Percentiles rank a stretch among this genome's conserved stretches.
Conservation (phyloP, 2,113 vertebrate species). For the Rhinogobius similis region DNA sequence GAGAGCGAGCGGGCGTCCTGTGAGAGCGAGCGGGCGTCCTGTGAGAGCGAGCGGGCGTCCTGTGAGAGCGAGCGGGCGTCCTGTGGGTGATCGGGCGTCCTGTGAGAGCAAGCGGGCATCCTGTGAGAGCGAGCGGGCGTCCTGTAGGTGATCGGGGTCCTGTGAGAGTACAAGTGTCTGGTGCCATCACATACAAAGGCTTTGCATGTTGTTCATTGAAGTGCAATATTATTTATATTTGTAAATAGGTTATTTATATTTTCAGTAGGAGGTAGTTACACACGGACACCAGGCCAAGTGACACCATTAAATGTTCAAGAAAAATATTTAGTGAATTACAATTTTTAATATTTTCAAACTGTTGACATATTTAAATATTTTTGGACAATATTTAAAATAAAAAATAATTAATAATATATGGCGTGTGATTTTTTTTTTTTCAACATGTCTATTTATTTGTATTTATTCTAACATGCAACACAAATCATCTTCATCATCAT, state of each 20-base stretch:
- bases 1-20: too few species aligned
- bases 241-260: constrained; percentile 66
- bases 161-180: too few species aligned
- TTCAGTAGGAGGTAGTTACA: constrained; percentile 29
- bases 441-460: not conserved
- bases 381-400: not conserved
- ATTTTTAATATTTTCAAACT: not conserved
- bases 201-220: constrained; percentile 33
- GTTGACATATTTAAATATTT: too few species aligned
- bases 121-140: too few species aligned
- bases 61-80: too few species aligned
- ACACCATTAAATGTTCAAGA: constrained; percentile 17
- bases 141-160: too few species aligned
- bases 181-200: constrained; percentile 16
- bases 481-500: too few species aligned
- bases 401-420: not conserved
- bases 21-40: too few species aligned
- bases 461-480: not conserved
- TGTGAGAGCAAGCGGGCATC: too few species aligned
- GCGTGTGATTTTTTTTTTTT: too few species aligned
- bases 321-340: not conserved
- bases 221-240: constrained; percentile 60
- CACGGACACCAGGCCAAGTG: constrained; percentile 25
- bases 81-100: too few species aligned
- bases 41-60: too few species aligned